These are phyloP conservation scores for Orthonychiurus folsomi DNA, from an alignment of 2,888 invertebrate genomes.

Conservation along the genomic window DNA sequence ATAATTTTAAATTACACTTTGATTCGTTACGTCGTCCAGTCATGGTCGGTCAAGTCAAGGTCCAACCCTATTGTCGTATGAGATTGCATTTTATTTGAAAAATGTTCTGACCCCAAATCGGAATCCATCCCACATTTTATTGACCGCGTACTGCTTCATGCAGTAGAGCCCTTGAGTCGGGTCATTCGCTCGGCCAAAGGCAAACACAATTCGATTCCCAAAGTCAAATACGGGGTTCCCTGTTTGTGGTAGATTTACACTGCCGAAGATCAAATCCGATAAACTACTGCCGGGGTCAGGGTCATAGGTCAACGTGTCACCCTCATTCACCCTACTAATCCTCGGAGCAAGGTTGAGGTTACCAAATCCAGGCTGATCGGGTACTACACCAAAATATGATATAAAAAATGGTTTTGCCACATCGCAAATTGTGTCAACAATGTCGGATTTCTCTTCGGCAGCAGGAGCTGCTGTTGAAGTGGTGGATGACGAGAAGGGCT, in stretches of 20 bases:
- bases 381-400: constrained; percentile 39
- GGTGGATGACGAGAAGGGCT: constrained; percentile 2
- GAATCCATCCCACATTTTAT: constrained; percentile 40
- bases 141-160: constrained; percentile 39
- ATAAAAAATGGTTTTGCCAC: constrained; percentile 39
- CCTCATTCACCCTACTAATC: constrained; percentile 8
- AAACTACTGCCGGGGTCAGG: constrained; percentile 35
- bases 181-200: constrained; percentile 38
- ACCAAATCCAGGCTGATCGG: constrained; percentile 25
- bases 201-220: constrained; percentile 37
- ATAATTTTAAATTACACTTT: too few relatives aligned
- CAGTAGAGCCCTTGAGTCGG: constrained; percentile 39
- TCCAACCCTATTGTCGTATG: neutral
- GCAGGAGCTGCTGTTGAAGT: constrained; percentile 2
- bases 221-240: constrained; percentile 36
- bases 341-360: constrained; percentile 19
- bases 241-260: constrained; percentile 32
- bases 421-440: constrained; percentile 28
- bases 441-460: constrained; percentile 15
- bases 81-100: constrained; percentile 23
- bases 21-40: too few relatives aligned
- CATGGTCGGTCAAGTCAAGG: too few relatives aligned
- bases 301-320: constrained; percentile 22
- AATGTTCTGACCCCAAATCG: constrained; percentile 33
- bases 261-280: constrained; percentile 30